phyloP scores from a whole-genome alignment of 2,113 vertebrate genomes.

The Numida meleagris region DNA sequence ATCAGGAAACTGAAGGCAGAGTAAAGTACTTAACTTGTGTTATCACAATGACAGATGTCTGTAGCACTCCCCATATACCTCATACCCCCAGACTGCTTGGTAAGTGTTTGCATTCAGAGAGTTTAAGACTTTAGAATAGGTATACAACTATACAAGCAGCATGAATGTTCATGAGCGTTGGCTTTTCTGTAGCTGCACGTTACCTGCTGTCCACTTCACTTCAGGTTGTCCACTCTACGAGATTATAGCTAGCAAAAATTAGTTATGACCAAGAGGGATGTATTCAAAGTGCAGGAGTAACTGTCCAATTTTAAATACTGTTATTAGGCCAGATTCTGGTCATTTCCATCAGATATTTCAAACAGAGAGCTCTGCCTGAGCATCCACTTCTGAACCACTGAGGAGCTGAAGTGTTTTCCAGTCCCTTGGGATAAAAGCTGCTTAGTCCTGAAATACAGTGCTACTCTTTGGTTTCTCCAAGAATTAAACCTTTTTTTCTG shows the following conservation, averaged over 20 bases:
- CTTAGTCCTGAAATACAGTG: background rate
- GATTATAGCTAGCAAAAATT: background rate
- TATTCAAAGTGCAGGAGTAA: background rate
- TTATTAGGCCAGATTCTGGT: background rate
- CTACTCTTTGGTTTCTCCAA: background rate
- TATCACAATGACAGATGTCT: background rate
- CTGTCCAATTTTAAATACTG: background rate
- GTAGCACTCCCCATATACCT: background rate
- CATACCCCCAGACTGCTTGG: background rate
- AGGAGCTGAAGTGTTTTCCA: background rate
- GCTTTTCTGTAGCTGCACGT: background rate
- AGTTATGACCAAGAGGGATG: rapidly evolving
- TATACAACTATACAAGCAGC: background rate
- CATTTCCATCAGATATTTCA: background rate
- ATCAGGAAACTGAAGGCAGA: conserved; percentile 27
- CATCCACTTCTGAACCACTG: background rate
- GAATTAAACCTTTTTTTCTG: background rate
- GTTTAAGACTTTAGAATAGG: background rate
- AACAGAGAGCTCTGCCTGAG: background rate
- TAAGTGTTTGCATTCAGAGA: background rate
- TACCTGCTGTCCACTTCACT: background rate
- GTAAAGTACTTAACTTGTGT: background rate
- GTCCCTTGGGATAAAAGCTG: background rate
- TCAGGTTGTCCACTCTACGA: background rate
- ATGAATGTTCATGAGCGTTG: background rate